These are phyloP conservation scores for Crenichthys baileyi DNA, from an alignment of 2,797 vertebrate genomes.

Conservation along the genomic window DNA sequence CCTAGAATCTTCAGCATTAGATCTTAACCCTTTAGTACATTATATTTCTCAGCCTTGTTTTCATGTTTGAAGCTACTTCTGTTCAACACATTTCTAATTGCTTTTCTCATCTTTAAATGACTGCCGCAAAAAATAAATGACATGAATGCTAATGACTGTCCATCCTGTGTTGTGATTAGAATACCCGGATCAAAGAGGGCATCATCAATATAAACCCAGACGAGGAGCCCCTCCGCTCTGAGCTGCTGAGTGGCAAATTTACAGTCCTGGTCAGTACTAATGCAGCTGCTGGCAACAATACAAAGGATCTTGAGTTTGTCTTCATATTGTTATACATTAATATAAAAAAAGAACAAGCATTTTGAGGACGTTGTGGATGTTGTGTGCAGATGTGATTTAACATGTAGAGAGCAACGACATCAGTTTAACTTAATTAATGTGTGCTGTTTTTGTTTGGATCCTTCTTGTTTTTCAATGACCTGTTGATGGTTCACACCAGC, in stretches of 20 bases:
- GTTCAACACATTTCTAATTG: not conserved
- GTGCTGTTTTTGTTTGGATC: not conserved
- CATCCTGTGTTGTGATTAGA: slow-evolving; percentile 60
- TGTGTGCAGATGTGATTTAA: not conserved
- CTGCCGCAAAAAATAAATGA: not conserved
- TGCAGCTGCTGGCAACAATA: not conserved
- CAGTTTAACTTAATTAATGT: not conserved
- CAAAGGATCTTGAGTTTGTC: not conserved
- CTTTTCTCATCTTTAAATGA: not conserved
- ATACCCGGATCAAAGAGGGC: slow-evolving; percentile 88
- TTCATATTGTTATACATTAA: not conserved
- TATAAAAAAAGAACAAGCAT: not conserved
- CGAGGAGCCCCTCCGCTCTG: slow-evolving; percentile 85
- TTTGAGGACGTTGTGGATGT: not conserved
- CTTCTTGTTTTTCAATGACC: not conserved
- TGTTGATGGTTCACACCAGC: slow-evolving; percentile 63
- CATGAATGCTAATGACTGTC: not conserved
- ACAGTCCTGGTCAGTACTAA: slow-evolving; percentile 84
- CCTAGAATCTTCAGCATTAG: not conserved
- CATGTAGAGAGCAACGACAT: not conserved
- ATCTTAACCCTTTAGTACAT: not conserved
- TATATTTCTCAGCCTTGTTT: not conserved
- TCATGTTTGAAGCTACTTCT: not conserved
- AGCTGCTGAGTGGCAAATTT: slow-evolving; percentile 87
- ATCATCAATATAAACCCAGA: slow-evolving; percentile 88